A percentile compares a stretch with the other conserved stretches of the same genome.
Conservation (phyloP, 2,113 vertebrate genomes). For the Dasyornis broadbenti region DNA sequence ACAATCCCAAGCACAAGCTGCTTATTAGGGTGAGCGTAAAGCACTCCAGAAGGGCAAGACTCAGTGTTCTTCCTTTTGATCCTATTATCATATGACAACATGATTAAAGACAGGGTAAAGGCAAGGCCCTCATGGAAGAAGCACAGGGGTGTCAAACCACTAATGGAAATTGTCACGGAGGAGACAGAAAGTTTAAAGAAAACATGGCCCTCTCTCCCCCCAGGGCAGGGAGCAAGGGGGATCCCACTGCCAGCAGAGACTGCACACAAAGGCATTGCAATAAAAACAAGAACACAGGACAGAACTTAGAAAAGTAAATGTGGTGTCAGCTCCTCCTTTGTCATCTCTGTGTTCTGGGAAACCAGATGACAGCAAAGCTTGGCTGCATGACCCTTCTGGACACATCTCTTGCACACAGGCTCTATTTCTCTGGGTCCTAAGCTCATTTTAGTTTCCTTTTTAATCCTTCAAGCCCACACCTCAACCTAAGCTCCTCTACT, state of each 20-base stretch:
- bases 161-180: conserved; percentile 63
- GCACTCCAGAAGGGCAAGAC: conserved; percentile 53
- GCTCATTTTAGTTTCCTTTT: neutral
- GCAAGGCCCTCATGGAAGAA: conserved; percentile 50
- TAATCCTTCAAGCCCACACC: neutral
- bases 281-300: conserved; percentile 42
- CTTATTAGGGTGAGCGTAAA: conserved; percentile 43
- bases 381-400: neutral
- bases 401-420: neutral
- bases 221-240: neutral
- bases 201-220: neutral
- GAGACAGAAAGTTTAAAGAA: conserved; percentile 46
- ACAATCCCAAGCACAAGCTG: conserved; percentile 53
- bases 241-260: neutral
- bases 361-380: conserved; percentile 28
- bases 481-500: neutral
- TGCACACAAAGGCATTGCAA: conserved; percentile 21
- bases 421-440: neutral
- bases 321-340: conserved; percentile 47
- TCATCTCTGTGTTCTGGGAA: conserved; percentile 38
- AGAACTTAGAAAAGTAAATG: conserved; percentile 50
- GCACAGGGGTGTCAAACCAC: conserved; percentile 63
- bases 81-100: conserved; percentile 66
- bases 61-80: conserved; percentile 55
- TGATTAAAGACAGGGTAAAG: conserved; percentile 61